Evolutionary conservation across 1,140 invertebrate genomes (phyloP), one percentile per base, ranked within the genome.

Genomic region (Drosophila kanapiae): DNA sequence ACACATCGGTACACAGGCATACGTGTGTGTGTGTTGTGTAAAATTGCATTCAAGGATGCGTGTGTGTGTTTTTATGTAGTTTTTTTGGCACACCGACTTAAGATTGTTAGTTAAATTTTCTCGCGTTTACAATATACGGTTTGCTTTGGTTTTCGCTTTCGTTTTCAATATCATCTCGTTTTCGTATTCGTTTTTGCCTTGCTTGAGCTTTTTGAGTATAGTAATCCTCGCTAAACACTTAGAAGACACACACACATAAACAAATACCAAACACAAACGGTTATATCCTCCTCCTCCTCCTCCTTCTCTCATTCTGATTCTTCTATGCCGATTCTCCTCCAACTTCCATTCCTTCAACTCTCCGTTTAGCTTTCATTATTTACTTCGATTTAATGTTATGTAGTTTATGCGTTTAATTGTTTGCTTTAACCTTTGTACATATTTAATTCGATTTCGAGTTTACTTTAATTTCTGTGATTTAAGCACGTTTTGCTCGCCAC

Each of bases 161-260:
- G 1, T 23, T 54, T 23, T 56, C 53, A 56, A 38, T 38, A 38
- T 38, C 18, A 38, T 56, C 53, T 54, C 33, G 18, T 9, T 54
- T 56, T 56, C 13, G 18, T n/a, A 56, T 56, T 56, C 35, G 53
- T 56, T 56, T 38, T 64, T 37, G 14, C 45, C 47, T 53, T 45
- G 38, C n/a, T 11, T 57, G 59, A 47, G 14, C 23, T 60, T 69
- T 57, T 61, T 38, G 69, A 56, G 58, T 56, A 75, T 59, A 57
- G 63, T 78, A 40, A 63, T 70, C 56, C 53, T 71, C 42, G 59
- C 76, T 78, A 79, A 78, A 79, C 76, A 79, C 42, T 72, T 79
- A 79, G 76, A 79, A 78, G 76, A 78, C 75, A 71, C 76, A 38
- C 53, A 74, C 59, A 64, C 51, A 64, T 70, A 79, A 79, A 78